Evolutionary conservation across 2,888 invertebrate species (phyloP).

Genomic region (Amaurobius ferox): DNA sequence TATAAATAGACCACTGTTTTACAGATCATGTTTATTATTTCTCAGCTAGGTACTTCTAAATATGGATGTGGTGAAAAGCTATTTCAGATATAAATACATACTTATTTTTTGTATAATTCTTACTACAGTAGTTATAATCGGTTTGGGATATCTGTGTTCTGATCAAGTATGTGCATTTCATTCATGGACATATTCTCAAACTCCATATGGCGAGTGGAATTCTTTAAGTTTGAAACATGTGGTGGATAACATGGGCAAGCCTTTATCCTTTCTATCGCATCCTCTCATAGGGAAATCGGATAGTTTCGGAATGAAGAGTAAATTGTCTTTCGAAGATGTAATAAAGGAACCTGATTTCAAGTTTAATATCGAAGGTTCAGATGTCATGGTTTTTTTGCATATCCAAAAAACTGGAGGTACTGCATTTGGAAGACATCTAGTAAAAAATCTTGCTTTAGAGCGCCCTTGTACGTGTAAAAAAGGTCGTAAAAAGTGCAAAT

Average conservation of each 20-base stretch:
- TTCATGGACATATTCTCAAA: slow-evolving; percentile 62
- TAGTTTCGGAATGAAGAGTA: slow-evolving; percentile 30
- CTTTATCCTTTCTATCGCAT: slow-evolving; percentile 71
- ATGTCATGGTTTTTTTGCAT: slow-evolving; percentile 98
- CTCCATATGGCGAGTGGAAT: slow-evolving; percentile 40
- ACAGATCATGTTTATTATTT: background rate
- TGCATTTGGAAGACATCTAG: slow-evolving; percentile 95
- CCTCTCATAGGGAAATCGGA: slow-evolving; percentile 52
- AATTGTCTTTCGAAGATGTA: slow-evolving; percentile 72
- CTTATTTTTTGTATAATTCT: slow-evolving; percentile 39
- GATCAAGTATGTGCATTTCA: slow-evolving; percentile 72
- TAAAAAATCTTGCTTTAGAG: slow-evolving; percentile 93
- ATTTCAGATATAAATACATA: slow-evolving; percentile 49
- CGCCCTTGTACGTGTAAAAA: slow-evolving; percentile 84
- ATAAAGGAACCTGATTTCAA: slow-evolving; percentile 68
- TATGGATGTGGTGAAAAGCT: slow-evolving; percentile 36
- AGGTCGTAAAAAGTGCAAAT: slow-evolving; percentile 75
- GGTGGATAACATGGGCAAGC: slow-evolving; percentile 73
- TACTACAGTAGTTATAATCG: slow-evolving; percentile 48
- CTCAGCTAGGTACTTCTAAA: background rate
- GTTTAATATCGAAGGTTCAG: slow-evolving; percentile 82
- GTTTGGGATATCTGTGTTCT: slow-evolving; percentile 73
- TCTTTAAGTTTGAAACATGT: slow-evolving; percentile 60
- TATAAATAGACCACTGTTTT: too few species aligned
- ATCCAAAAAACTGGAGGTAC: slow-evolving; percentile 99